These are phyloP conservation scores for Dexiosoma caninum DNA, from an alignment of 2,888 invertebrate genomes.

Conservation along the genomic window DNA sequence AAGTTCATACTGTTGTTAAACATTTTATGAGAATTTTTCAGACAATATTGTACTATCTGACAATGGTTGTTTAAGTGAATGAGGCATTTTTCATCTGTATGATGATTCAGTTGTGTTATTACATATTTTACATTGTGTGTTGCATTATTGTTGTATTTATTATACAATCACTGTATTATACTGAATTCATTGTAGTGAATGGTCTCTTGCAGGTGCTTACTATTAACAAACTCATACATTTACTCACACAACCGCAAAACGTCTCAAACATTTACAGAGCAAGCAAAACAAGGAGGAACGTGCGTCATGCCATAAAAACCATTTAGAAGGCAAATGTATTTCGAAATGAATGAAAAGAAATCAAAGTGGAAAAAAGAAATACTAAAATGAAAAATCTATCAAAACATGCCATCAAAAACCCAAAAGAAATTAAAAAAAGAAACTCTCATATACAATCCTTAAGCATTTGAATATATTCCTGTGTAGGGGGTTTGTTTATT, in stretches of 20 bases:
- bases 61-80: too few species aligned
- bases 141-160: too few species aligned
- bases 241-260: background rate
- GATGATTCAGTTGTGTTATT: too few species aligned
- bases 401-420: conserved; percentile 57
- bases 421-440: conserved; percentile 31
- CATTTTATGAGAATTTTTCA: too few species aligned
- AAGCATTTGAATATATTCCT: conserved; percentile 31
- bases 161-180: too few species aligned
- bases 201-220: too few species aligned
- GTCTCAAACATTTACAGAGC: background rate
- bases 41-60: too few species aligned
- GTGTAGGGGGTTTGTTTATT: background rate
- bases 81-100: too few species aligned
- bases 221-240: background rate
- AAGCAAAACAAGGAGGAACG: conserved; percentile 17
- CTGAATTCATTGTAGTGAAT: too few species aligned
- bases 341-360: background rate
- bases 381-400: conserved; percentile 50
- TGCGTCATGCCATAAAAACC: conserved; percentile 47
- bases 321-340: conserved; percentile 53
- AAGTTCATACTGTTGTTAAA: too few species aligned
- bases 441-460: conserved; percentile 45
- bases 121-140: too few species aligned
- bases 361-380: background rate